Conservation (phyloP, 1,140 invertebrate species). For the Trigoniulus corallinus region DNA sequence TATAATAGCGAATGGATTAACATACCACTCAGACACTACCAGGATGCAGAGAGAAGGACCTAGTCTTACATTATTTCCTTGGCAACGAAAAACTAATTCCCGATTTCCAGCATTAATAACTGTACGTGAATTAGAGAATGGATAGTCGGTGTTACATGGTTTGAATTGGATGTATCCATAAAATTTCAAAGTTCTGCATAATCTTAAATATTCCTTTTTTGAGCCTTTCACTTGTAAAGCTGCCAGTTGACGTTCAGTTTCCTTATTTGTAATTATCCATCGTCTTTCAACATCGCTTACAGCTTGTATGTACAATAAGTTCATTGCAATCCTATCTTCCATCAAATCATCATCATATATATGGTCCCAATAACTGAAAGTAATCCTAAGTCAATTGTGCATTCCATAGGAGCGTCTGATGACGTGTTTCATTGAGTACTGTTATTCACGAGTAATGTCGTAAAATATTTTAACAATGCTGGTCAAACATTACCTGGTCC, state of each 20-base stretch:
- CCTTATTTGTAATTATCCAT: conserved; percentile 57
- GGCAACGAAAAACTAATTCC: conserved; percentile 48
- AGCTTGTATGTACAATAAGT: conserved; percentile 75
- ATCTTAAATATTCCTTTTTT: conserved; percentile 69
- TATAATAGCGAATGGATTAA: conserved; percentile 11
- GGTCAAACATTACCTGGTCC: conserved; percentile 42
- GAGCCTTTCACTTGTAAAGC: conserved; percentile 51
- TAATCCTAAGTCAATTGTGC: too few species aligned
- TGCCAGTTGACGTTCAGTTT: conserved; percentile 48
- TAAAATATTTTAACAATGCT: not conserved
- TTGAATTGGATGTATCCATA: conserved; percentile 78
- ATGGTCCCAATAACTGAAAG: conserved; percentile 82
- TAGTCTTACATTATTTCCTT: not conserved
- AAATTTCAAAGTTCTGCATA: conserved; percentile 60
- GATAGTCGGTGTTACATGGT: conserved; percentile 59
- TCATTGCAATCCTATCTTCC: conserved; percentile 57
- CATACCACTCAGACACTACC: conserved; percentile 15
- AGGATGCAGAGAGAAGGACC: conserved; percentile 16
- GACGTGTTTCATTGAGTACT: not conserved
- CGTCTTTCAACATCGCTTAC: conserved; percentile 65
- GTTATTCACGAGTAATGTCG: not conserved
- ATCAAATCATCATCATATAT: conserved; percentile 64
- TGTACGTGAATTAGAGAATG: conserved; percentile 43
- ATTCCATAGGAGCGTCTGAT: too few species aligned
- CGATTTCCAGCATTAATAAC: conserved; percentile 54